Base-by-base conservation (phyloP, 2,888 invertebrate species). In the Saturnia pavonia region DNA sequence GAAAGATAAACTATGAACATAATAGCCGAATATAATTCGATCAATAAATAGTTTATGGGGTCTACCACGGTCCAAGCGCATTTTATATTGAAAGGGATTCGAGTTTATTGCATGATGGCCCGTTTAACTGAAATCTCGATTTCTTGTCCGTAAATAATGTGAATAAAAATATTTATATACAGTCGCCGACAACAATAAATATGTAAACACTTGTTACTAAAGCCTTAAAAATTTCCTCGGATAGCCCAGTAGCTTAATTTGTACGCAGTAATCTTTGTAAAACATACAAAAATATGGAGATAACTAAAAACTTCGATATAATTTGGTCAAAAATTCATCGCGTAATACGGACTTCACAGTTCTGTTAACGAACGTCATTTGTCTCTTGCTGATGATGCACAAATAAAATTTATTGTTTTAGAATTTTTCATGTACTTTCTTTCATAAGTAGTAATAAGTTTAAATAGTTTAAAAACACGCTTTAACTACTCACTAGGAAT, bases 81-180 rank as follows among this genome's bases (percentile, higher is more conserved):
- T 83, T 85, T 34, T 86, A 85, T 83, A 84, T 82, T 81, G 82
- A 80, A 82, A 81, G 78, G 78, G 81, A 82, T 84, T 81, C 79
- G 77, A 80, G 76, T 82, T 84, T 81, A 88, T 85, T 81, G 84
- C 82, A 75, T 82, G 40, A 65, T 65, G 65, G 65, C 40, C 40
- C 89, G 91, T 91, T 91, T 91, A 90, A 90, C 83, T 80, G 77
- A 84, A 87, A 88, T 83, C 84, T 86, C 86, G 87, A 89, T 82
- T 86, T 85, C 82, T 83, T 81, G 83, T 84, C 87, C 88, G 80
- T 91, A 89, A 60, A 90, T 88, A 87, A 87, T 84, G 76, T 76
- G 77, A 77, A 80, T 86, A 88, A 65, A 43, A 65, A 65, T 65
- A 65, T 65, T 65, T 8, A 34, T 40, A 40, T 65, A 65, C 65